A percentile compares a stretch with the other conserved stretches of the same genome.
phyloP scores from a whole-genome alignment of 2,888 invertebrate species.

The Limnephilus lunatus region DNA sequence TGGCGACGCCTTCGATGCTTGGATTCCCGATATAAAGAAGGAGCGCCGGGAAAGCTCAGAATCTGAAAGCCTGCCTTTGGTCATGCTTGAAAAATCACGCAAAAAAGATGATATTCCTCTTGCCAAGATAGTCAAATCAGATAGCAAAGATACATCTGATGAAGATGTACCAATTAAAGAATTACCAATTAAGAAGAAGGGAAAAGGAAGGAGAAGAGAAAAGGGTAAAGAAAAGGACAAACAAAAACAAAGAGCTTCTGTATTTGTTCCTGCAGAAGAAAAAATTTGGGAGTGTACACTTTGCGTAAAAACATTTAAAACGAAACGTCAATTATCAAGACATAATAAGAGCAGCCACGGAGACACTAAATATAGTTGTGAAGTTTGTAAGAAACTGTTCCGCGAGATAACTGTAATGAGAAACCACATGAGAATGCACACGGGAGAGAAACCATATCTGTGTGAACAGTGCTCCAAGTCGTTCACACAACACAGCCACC shows the following conservation, averaged over 20 bases:
- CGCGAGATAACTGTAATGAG: neutral
- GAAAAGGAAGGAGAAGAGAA: neutral
- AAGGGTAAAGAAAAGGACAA: neutral
- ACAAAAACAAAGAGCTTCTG: neutral
- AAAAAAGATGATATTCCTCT: neutral
- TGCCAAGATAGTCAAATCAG: neutral
- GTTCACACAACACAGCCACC: neutral
- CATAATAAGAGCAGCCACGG: neutral
- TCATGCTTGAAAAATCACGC: neutral
- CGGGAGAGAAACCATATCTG: neutral
- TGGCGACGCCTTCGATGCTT: neutral
- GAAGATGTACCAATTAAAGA: neutral
- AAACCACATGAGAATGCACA: conserved; percentile 15
- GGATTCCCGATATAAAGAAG: neutral
- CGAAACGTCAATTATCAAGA: neutral
- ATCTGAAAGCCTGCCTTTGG: neutral
- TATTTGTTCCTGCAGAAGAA: neutral
- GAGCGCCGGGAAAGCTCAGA: neutral
- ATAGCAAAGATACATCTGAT: neutral
- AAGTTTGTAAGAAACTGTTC: neutral
- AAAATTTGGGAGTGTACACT: neutral
- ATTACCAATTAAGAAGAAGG: neutral
- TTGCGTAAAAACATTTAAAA: neutral
- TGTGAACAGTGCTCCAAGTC: neutral
- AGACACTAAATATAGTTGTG: neutral